Conservation (phyloP, 2,113 vertebrate species). For the Sylvilagus bachmani region DNA sequence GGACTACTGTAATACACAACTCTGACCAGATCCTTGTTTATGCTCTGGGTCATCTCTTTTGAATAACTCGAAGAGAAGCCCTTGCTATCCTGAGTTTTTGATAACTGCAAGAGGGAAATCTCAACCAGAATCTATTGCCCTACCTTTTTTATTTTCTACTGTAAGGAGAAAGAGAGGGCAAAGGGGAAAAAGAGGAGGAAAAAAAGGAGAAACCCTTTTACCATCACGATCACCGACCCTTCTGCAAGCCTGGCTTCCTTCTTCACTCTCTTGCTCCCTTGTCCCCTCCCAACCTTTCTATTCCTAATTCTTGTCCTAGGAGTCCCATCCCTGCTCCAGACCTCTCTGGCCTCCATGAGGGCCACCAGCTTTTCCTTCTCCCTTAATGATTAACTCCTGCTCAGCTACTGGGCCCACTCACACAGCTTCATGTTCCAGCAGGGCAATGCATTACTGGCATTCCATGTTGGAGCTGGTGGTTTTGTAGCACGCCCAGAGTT, state of each 20-base stretch:
- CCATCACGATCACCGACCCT: neutral
- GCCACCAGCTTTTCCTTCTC: neutral
- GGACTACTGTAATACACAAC: neutral
- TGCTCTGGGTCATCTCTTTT: constrained; percentile 10
- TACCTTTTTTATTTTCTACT: neutral
- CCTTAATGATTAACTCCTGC: neutral
- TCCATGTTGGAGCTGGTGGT: neutral
- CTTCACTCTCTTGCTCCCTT: neutral
- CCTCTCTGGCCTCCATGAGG: neutral
- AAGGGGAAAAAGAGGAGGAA: neutral
- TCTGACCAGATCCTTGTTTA: neutral
- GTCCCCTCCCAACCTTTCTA: neutral
- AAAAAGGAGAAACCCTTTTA: neutral
- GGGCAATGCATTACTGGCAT: neutral
- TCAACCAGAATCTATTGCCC: neutral
- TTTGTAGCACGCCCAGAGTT: neutral
- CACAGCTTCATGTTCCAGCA: neutral
- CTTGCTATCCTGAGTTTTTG: neutral
- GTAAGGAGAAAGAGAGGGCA: neutral
- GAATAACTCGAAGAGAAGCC: constrained; percentile 19
- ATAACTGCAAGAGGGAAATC: neutral
- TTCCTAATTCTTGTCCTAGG: constrained; percentile 26
- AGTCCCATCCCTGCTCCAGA: neutral
- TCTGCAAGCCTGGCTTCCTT: neutral
- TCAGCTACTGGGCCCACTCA: neutral